Conservation (phyloP, 2,888 invertebrate genomes). For the Brachypterus glaber region DNA sequence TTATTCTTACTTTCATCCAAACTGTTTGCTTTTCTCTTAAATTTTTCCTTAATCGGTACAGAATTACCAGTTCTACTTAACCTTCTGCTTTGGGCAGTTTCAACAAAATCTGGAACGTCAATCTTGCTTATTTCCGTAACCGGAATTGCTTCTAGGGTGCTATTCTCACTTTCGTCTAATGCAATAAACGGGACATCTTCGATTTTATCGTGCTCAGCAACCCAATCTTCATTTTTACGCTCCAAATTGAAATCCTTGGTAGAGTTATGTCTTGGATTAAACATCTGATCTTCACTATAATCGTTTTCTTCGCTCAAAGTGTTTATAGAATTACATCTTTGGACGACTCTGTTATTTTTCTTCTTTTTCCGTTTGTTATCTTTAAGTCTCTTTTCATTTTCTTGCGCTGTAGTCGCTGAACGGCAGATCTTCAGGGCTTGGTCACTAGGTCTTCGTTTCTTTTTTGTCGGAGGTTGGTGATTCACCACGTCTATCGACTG, state of each 20-base stretch:
- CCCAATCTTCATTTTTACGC: conserved; percentile 25
- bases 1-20: conserved; percentile 26
- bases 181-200: conserved; percentile 36
- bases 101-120: conserved; percentile 37
- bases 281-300: conserved; percentile 5
- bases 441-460: conserved; percentile 63
- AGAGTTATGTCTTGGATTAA: conserved; percentile 17
- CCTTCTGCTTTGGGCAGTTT: conserved; percentile 39
- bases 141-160: conserved; percentile 31
- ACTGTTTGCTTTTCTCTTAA: conserved; percentile 31
- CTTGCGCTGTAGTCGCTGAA: conserved; percentile 21
- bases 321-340: conserved; percentile 14
- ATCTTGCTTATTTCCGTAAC: conserved; percentile 19
- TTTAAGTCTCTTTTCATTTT: conserved; percentile 20
- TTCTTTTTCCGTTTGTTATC: conserved; percentile 22
- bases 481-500: conserved; percentile 58
- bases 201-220: conserved; percentile 22
- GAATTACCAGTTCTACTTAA: conserved; percentile 23
- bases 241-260: conserved; percentile 22
- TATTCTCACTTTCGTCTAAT: conserved; percentile 37
- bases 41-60: conserved; percentile 12
- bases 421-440: conserved; percentile 51
- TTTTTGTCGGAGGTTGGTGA: conserved; percentile 47
- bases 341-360: conserved; percentile 19
- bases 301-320: conserved; percentile 4